Evolutionary conservation across 2,113 vertebrate species (phyloP).

Genomic region (Petroica traversi): DNA sequence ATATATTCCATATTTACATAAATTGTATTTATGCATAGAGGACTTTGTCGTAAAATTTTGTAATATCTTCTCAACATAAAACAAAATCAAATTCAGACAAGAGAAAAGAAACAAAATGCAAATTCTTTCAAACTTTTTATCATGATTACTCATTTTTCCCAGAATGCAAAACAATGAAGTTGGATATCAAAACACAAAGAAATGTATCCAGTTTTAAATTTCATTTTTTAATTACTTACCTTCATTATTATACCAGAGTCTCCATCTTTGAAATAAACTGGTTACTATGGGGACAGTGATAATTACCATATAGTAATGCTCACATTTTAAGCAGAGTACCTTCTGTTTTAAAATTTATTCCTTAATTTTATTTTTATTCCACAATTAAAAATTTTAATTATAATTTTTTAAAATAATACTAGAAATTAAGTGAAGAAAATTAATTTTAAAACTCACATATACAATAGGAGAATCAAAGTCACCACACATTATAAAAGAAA

Average conservation of each 20-base stretch:
- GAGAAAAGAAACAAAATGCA: background rate
- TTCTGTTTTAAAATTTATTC: background rate
- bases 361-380: background rate
- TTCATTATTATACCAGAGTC: background rate
- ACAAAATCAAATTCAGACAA: background rate
- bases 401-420: background rate
- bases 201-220: background rate
- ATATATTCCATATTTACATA: background rate
- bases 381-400: background rate
- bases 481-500: background rate
- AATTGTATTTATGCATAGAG: background rate
- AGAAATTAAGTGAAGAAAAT: background rate
- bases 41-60: background rate
- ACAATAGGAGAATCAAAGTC: background rate
- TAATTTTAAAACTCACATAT: background rate
- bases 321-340: background rate
- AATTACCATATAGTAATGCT: background rate
- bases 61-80: background rate
- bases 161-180: background rate
- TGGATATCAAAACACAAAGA: background rate
- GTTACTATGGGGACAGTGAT: background rate
- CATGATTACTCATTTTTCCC: background rate
- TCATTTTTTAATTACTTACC: background rate
- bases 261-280: background rate
- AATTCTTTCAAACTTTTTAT: background rate